phyloP scores from a whole-genome alignment of 2,888 invertebrate species.

The Chesias legatella region DNA sequence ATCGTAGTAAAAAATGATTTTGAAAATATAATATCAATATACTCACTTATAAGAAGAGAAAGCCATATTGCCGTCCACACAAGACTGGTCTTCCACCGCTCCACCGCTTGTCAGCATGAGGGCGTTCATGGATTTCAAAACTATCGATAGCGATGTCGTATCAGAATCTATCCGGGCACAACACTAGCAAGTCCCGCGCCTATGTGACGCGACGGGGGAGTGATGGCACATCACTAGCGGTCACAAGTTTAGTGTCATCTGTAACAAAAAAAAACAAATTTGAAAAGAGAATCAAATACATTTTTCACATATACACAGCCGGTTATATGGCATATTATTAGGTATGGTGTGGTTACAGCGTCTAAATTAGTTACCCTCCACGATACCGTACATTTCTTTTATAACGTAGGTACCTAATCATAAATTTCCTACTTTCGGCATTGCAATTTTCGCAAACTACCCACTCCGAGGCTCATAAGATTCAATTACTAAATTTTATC shows the following conservation, averaged over 20 bases:
- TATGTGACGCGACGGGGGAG: conserved; percentile 49
- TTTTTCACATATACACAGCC: no score
- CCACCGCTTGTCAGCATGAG: conserved; percentile 74
- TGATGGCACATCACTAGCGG: conserved; percentile 59
- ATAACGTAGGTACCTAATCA: no score
- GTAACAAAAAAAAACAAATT: conserved; percentile 38
- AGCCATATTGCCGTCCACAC: conserved; percentile 71
- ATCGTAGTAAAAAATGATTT: neutral
- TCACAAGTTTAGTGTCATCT: conserved; percentile 41
- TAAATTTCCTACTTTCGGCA: no score
- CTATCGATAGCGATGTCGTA: conserved; percentile 30
- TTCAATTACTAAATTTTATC: no score
- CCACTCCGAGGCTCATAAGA: no score
- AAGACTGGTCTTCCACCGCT: conserved; percentile 67
- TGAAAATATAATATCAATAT: no score
- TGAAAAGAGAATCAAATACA: no score
- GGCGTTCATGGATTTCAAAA: conserved; percentile 63
- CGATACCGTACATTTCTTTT: no score
- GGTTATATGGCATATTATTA: no score
- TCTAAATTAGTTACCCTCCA: no score
- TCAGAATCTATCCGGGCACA: conserved; percentile 41
- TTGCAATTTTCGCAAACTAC: no score
- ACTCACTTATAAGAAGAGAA: conserved; percentile 75
- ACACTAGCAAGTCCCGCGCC: conserved; percentile 57
- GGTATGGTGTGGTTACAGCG: no score